A percentile compares a stretch with the other conserved stretches of the same genome.
Evolutionary conservation across 2,113 vertebrate species (phyloP).

Genomic region (Aramus guarauna): DNA sequence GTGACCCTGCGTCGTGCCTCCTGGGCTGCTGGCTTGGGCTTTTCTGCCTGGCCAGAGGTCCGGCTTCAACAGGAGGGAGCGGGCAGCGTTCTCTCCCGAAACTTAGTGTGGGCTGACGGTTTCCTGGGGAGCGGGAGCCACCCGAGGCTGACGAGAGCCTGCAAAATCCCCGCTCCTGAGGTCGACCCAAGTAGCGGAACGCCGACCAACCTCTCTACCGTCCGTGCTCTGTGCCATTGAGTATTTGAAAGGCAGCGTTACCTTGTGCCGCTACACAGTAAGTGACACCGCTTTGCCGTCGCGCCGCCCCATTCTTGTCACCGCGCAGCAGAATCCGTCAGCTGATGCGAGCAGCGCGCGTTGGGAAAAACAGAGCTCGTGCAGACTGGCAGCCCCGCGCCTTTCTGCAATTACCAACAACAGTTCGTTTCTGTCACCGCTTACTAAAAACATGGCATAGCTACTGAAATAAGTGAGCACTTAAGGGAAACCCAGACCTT

Average conservation of each 20-base stretch:
- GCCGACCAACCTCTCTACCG: accelerated
- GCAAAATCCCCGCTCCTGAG: accelerated
- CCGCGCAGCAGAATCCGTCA: accelerated
- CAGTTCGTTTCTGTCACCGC: not conserved
- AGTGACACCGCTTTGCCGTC: accelerated
- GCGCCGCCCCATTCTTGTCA: accelerated
- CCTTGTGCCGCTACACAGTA: accelerated
- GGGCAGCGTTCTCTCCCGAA: not conserved
- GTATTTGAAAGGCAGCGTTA: accelerated
- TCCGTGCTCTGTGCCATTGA: accelerated
- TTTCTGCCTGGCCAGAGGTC: not conserved
- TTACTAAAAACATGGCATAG: conserved; percentile 36
- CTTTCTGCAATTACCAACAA: conserved; percentile 16
- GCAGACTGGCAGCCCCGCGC: not conserved
- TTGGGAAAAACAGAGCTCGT: not conserved
- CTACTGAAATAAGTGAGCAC: conserved; percentile 57
- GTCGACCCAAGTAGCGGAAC: accelerated
- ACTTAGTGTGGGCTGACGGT: not conserved
- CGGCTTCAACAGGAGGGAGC: not conserved
- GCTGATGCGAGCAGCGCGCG: not conserved
- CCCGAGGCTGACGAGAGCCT: not conserved
- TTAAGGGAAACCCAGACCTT: conserved; percentile 68
- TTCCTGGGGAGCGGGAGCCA: not conserved
- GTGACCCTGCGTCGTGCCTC: accelerated
- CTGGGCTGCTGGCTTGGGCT: not conserved